Conservation (phyloP, 2,113 vertebrate species). For the Arizona elegans region DNA sequence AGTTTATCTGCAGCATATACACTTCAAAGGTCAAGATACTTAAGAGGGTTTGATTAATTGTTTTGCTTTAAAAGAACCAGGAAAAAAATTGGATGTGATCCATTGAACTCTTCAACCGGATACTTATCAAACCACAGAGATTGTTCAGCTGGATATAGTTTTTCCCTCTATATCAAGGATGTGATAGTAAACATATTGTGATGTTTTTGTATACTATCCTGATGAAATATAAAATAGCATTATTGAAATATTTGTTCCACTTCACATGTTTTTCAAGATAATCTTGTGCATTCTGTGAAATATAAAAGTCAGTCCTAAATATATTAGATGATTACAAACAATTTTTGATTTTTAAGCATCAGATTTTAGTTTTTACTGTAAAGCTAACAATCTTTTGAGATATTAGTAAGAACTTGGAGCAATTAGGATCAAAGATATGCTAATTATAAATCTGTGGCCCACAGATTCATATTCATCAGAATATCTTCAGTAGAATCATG, state of each 20-base stretch:
- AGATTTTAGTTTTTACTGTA: neutral
- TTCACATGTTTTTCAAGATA: neutral
- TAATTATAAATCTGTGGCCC: neutral
- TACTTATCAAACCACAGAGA: constrained; percentile 2
- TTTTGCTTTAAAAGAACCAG: neutral
- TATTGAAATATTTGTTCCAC: neutral
- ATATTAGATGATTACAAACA: neutral
- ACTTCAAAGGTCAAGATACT: constrained; percentile 1
- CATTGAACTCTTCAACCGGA: neutral
- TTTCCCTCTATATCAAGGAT: neutral
- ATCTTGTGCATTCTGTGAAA: neutral
- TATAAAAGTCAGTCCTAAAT: neutral
- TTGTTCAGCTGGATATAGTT: neutral
- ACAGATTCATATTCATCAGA: neutral
- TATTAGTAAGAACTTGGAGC: neutral
- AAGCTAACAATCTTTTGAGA: neutral
- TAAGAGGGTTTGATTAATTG: constrained; percentile 6
- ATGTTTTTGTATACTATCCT: neutral
- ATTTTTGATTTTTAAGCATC: neutral
- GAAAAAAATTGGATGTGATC: neutral
- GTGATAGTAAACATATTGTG: neutral
- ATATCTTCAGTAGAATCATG: neutral
- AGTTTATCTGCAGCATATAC: neutral
- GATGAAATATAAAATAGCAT: neutral
- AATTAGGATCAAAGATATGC: neutral